Conservation (phyloP, 2,888 invertebrate species). For the Eurois occulta region DNA sequence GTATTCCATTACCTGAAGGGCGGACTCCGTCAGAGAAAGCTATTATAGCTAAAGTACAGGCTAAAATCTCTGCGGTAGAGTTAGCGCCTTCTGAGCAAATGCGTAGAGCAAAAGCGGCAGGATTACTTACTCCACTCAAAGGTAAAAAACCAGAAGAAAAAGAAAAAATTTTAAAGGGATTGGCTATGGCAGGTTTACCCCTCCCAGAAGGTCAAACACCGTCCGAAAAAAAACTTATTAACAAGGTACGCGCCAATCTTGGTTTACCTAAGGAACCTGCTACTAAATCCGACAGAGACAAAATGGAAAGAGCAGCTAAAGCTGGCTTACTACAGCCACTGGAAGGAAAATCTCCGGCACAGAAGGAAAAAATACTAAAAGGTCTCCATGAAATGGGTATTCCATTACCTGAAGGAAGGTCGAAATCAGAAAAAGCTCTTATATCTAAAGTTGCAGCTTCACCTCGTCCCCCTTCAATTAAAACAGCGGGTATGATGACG, state of each 20-base stretch:
- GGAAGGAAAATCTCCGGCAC: conserved; percentile 57
- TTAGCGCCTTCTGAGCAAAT: conserved; percentile 2
- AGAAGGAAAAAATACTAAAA: conserved; percentile 11
- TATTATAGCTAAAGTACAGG: conserved; percentile 27
- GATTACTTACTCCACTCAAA: conserved; percentile 22
- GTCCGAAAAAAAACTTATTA: conserved; percentile 64
- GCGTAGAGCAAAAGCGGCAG: conserved; percentile 26
- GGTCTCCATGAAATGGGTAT: no score
- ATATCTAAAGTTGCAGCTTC: no score
- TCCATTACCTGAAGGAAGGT: no score
- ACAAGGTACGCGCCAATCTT: conserved; percentile 58
- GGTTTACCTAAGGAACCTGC: conserved; percentile 58
- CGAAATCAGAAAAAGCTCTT: no score
- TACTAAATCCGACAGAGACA: conserved; percentile 41
- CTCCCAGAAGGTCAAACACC: conserved; percentile 44
- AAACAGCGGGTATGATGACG: no score
- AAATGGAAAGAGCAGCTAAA: conserved; percentile 56
- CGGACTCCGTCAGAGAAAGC: conserved; percentile 66
- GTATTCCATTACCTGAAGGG: conserved; percentile 68
- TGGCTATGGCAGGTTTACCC: conserved; percentile 53
- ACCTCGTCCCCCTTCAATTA: no score
- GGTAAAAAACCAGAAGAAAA: conserved; percentile 29
- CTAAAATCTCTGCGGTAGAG: not conserved
- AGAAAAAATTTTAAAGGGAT: conserved; percentile 25
- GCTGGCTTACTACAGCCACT: conserved; percentile 62